Percentiles rank a stretch among this genome's conserved stretches.
Conservation (phyloP, 2,113 vertebrate species). For the Stigmatopora argus region DNA sequence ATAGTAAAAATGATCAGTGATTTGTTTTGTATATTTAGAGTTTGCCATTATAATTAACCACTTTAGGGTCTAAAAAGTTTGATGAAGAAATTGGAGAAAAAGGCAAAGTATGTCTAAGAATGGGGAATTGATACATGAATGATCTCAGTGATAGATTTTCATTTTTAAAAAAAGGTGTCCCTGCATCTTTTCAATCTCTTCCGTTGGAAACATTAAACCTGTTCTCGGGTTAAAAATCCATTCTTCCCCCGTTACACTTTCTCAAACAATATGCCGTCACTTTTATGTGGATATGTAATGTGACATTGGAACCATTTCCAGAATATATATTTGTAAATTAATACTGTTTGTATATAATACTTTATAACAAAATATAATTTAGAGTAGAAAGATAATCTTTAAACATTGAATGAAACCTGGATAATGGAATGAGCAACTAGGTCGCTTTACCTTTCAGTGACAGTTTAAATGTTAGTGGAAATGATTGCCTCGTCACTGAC, state of each 20-base stretch:
- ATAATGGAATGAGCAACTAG: no score
- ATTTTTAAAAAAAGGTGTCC: conserved; percentile 15
- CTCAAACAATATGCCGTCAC: conserved; percentile 12
- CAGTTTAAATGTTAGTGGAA: no score
- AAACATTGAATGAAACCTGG: no score
- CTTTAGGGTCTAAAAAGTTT: background rate
- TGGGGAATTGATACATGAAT: background rate
- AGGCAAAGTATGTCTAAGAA: background rate
- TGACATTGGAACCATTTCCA: conserved; percentile 27
- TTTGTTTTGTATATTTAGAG: background rate
- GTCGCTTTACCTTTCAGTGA: no score
- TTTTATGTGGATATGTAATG: conserved; percentile 19
- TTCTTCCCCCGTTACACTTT: conserved; percentile 28
- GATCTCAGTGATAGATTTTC: conserved; percentile 11
- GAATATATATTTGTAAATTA: background rate
- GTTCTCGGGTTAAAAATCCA: conserved; percentile 21
- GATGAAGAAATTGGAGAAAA: background rate
- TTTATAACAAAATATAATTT: no score
- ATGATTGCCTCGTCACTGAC: no score
- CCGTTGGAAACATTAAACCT: conserved; percentile 8
- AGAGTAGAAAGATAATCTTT: no score
- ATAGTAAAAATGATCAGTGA: no score
- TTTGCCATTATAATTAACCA: background rate
- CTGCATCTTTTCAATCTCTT: background rate
- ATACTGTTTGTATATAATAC: no score